These are phyloP conservation scores for Caenorhabditis imperialis DNA, from an alignment of 2,888 invertebrate species.

Conservation along the genomic window DNA sequence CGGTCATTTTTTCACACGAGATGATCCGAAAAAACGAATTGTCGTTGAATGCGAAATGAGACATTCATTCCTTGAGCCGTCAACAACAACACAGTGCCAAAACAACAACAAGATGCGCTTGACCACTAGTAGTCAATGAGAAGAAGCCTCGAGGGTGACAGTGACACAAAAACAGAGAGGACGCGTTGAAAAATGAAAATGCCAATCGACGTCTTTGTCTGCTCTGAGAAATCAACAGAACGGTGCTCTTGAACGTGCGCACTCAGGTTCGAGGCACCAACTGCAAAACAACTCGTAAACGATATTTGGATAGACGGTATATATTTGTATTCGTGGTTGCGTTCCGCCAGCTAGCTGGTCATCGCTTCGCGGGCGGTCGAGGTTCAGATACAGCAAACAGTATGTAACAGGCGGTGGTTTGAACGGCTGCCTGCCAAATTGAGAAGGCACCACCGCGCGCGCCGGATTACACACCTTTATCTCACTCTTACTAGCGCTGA, in stretches of 20 bases:
- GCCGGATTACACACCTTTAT: constrained; percentile 53
- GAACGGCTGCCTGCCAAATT: constrained; percentile 50
- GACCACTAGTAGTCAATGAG: constrained; percentile 44
- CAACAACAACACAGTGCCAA: constrained; percentile 53
- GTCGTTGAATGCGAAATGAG: constrained; percentile 54
- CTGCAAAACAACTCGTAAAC: constrained; percentile 61
- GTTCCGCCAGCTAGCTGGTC: constrained; percentile 60
- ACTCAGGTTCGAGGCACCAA: constrained; percentile 53
- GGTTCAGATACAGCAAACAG: constrained; percentile 63
- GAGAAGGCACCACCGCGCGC: constrained; percentile 42
- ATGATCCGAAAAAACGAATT: constrained; percentile 36
- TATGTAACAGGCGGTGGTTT: constrained; percentile 66
- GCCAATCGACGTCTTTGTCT: no score
- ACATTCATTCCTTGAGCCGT: constrained; percentile 49
- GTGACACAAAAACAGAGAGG: constrained; percentile 20
- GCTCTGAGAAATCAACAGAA: background rate
- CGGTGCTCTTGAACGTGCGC: constrained; percentile 38
- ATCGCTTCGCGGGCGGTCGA: constrained; percentile 44
- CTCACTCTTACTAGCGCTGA: constrained; percentile 26
- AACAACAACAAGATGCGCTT: constrained; percentile 57
- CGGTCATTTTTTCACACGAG: constrained; percentile 5
- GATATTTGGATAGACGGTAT: constrained; percentile 61
- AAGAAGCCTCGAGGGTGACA: constrained; percentile 3
- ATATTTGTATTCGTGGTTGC: constrained; percentile 54
- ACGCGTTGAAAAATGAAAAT: constrained; percentile 1